A percentile compares a stretch with the other conserved stretches of the same genome.
phyloP scores from a whole-genome alignment of 2,113 vertebrate genomes.

The Xyliphius kryptos region DNA sequence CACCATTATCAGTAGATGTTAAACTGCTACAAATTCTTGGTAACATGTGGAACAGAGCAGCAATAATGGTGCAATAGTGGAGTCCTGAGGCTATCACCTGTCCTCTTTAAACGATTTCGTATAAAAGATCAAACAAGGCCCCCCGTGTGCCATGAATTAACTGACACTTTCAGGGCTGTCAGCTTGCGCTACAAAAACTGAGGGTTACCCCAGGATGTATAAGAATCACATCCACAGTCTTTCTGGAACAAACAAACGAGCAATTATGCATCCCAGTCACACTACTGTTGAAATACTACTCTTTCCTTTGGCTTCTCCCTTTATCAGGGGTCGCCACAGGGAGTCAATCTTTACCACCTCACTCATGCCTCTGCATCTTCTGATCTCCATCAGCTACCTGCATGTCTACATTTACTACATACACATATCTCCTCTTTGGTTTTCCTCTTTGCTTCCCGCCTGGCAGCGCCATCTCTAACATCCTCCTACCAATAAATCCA shows the following conservation, averaged over 20 bases:
- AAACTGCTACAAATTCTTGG: background rate
- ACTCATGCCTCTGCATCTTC: no score
- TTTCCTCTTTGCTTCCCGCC: no score
- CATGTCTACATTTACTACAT: no score
- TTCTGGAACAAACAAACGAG: background rate
- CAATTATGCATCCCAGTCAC: background rate
- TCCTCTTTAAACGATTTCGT: background rate
- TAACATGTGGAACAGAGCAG: background rate
- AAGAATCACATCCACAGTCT: no score
- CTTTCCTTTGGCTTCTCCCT: no score
- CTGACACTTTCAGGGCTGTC: background rate
- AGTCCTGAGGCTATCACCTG: constrained; percentile 7
- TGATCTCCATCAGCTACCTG: no score
- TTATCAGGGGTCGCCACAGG: no score
- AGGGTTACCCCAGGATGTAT: background rate
- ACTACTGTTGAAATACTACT: background rate
- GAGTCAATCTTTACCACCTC: no score
- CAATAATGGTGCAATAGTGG: background rate
- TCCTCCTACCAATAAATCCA: no score
- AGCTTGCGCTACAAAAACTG: background rate
- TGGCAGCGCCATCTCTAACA: no score
- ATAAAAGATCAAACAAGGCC: background rate
- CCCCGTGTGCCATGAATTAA: constrained; percentile 2
- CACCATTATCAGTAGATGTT: background rate
- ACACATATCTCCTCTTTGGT: no score